phyloP scores from a whole-genome alignment of 2,888 invertebrate genomes.

The Palloptera scutellata region DNA sequence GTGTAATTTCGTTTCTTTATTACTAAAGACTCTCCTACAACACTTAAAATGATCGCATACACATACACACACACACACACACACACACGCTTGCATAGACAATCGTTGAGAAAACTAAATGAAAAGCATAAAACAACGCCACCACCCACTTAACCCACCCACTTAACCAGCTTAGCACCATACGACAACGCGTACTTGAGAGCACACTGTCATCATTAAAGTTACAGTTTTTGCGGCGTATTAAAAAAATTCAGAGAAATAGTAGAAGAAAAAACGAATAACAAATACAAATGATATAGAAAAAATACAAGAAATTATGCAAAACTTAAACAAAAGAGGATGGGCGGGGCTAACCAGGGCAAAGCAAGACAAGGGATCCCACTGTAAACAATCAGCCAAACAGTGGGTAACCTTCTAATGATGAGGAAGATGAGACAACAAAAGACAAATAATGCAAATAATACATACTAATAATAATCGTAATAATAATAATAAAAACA shows the following conservation, averaged over 20 bases:
- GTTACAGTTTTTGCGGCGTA: neutral
- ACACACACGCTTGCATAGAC: constrained; percentile 11
- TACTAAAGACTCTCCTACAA: too few species aligned
- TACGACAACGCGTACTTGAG: neutral
- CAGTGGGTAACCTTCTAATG: neutral
- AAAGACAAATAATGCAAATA: neutral
- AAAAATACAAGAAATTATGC: neutral
- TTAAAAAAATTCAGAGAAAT: too few species aligned
- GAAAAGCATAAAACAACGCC: too few species aligned
- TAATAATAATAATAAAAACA: neutral
- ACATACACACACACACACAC: too few species aligned
- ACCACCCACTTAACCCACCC: constrained; percentile 24
- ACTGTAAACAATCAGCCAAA: neutral
- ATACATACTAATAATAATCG: neutral
- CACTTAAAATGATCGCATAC: too few species aligned
- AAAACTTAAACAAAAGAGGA: too few species aligned
- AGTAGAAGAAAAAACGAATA: too few species aligned
- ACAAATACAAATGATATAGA: neutral
- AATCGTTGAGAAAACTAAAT: too few species aligned
- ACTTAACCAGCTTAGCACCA: constrained; percentile 27
- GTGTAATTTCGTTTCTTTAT: too few species aligned
- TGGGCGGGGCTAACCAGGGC: too few species aligned
- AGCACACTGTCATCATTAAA: neutral
- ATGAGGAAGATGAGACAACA: neutral
- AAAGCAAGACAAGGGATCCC: too few species aligned